Conservation (phyloP, 2,888 invertebrate genomes). For the Molanna angustata region DNA sequence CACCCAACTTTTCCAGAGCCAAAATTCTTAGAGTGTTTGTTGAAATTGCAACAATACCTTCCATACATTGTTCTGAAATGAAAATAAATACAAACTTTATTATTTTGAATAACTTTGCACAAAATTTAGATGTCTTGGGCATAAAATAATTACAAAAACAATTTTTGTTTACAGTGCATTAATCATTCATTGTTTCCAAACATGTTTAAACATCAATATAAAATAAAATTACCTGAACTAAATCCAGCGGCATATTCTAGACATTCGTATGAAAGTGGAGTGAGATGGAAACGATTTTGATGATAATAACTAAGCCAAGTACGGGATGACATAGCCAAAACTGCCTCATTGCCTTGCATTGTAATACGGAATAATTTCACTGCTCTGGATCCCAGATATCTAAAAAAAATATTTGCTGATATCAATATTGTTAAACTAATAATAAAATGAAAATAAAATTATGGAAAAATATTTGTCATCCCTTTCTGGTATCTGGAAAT, state of each 20-base stretch:
- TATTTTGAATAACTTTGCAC: neutral
- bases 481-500: too few species aligned
- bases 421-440: too few species aligned
- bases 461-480: too few species aligned
- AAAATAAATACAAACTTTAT: neutral
- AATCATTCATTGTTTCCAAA: neutral
- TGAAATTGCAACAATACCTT: constrained; percentile 98
- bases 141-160: neutral
- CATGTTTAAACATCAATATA: neutral
- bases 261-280: constrained; percentile 94
- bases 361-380: constrained; percentile 94
- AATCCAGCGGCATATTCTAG: constrained; percentile 98
- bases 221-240: constrained; percentile 56
- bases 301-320: constrained; percentile 99
- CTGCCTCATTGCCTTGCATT: constrained; percentile 96
- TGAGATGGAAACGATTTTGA: constrained; percentile 93
- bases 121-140: too few species aligned
- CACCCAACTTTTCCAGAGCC: constrained; percentile 96
- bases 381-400: constrained; percentile 90
- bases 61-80: constrained; percentile 89
- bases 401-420: constrained; percentile 35
- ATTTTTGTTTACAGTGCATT: neutral
- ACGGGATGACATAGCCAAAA: constrained; percentile 95
- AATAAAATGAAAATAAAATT: too few species aligned
- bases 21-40: constrained; percentile 96